Evolutionary conservation across 2,888 invertebrate genomes (phyloP), one percentile per base, ranked within the genome.

Genomic region (Caenorhabditis sp.): DNA sequence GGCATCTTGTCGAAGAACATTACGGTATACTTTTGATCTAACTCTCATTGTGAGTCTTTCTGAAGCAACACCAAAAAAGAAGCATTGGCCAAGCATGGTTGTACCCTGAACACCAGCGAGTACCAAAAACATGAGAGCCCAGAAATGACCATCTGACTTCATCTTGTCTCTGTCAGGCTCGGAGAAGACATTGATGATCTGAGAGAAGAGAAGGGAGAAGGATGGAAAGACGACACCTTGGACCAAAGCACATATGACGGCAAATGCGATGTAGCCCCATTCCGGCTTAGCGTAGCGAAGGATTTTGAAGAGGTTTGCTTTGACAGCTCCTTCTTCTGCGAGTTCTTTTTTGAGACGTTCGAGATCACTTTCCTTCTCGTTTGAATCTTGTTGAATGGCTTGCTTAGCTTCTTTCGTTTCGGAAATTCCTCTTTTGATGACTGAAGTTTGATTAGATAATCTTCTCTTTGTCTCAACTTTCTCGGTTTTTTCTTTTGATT

Each of bases 161-260:
- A 83, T 75, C 50, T 88, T 87, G 1, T 88, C 88, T 43, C 72
- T 78, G 60, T 89, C 83, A 0, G 88, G 67, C 21, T 72, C 56
- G 0, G 70, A 67, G 58, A 75, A 72, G 7, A 78, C 78, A 17
- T 78, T 50, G 53, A 80, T 78, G 52, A 80, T 77, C 50, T 80
- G 78, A 12, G 77, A 67, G 80, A 89, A 88, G 76, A 90, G 89
- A 27, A 90, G 84, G 21, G 90, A 89, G 84, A 90, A 90, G 2
- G 88, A 86, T 2, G 90, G 90, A 84, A 89, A 89, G 5, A 89
- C 84, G 27, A 70, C 76, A 31, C 80, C 80, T 57, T 80, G 80
- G 12, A 77, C 67, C 20, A 88, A 38, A 8, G 88, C 84, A 3
- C 83, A 83, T 21, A 90, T 64, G 63, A 88, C 87, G 2, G 89